Percentiles rank a stretch among this genome's conserved stretches.
Evolutionary conservation across 2,113 vertebrate genomes (phyloP).

Genomic region (Calonectris borealis): DNA sequence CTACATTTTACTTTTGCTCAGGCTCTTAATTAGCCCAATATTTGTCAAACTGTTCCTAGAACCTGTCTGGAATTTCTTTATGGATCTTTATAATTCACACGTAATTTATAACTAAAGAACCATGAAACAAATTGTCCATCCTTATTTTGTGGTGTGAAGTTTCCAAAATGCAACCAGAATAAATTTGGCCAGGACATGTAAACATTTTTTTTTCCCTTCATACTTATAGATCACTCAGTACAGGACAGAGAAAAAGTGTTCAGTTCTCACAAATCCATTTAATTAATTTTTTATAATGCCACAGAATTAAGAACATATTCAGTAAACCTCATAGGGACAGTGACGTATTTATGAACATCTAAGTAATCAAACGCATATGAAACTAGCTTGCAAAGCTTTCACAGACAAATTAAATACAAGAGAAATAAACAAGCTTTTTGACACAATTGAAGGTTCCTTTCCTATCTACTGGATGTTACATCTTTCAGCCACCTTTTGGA

Average conservation of each 20-base stretch:
- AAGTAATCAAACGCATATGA: not conserved
- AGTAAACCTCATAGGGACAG: not conserved
- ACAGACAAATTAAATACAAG: not conserved
- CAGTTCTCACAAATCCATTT: not conserved
- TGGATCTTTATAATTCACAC: not conserved
- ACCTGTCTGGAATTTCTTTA: not conserved
- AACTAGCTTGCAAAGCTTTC: not conserved
- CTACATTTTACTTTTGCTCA: not conserved
- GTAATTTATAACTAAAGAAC: not conserved
- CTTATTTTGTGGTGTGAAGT: not conserved
- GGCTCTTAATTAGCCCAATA: not conserved
- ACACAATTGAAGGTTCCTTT: not conserved
- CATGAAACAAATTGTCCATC: not conserved
- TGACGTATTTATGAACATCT: not conserved
- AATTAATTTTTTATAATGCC: not conserved
- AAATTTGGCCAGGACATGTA: not conserved
- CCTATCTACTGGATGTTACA: not conserved
- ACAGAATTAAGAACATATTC: not conserved
- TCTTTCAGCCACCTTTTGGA: not conserved
- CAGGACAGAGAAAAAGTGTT: not conserved
- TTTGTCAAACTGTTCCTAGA: not conserved
- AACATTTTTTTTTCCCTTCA: not conserved
- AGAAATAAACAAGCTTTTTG: not conserved
- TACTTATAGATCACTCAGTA: not conserved
- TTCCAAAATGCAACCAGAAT: not conserved